These are phyloP conservation scores for Rhyzopertha dominica DNA, from an alignment of 1,140 invertebrate species.

Conservation along the genomic window DNA sequence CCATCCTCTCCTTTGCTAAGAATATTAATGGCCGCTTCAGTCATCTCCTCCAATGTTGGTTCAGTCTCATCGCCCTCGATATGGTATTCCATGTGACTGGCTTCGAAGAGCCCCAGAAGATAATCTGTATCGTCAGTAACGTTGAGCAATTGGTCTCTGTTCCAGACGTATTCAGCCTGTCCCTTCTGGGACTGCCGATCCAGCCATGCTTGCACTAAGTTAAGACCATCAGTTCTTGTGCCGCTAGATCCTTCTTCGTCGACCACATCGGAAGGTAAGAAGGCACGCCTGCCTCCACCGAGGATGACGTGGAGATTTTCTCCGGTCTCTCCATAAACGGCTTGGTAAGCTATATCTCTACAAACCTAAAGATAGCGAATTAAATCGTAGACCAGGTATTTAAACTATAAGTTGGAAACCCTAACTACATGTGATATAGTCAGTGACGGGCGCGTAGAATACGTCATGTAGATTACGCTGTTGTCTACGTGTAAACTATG, in stretches of 20 bases:
- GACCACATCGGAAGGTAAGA: conserved; percentile 55
- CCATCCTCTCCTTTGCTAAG: conserved; percentile 64
- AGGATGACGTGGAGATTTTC: conserved; percentile 61
- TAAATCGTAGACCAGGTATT: no score
- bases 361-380: conserved; percentile 49
- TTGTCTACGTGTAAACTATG: no score
- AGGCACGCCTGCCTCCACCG: conserved; percentile 67
- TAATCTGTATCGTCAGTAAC: conserved; percentile 47
- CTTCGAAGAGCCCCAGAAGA: conserved; percentile 55
- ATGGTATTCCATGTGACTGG: conserved; percentile 50
- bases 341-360: conserved; percentile 70
- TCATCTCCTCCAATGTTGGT: conserved; percentile 74
- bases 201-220: conserved; percentile 49
- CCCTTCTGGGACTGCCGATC: conserved; percentile 20
- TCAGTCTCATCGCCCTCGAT: conserved; percentile 51
- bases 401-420: no score
- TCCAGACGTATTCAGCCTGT: conserved; percentile 57
- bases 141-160: conserved; percentile 49
- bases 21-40: conserved; percentile 67
- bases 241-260: conserved; percentile 49
- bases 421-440: no score
- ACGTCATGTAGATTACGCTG: no score
- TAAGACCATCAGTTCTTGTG: conserved; percentile 42
- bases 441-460: no score
- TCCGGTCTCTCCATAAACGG: conserved; percentile 63